Base-by-base conservation (phyloP, 2,113 vertebrate genomes). In the Sitta europaea region DNA sequence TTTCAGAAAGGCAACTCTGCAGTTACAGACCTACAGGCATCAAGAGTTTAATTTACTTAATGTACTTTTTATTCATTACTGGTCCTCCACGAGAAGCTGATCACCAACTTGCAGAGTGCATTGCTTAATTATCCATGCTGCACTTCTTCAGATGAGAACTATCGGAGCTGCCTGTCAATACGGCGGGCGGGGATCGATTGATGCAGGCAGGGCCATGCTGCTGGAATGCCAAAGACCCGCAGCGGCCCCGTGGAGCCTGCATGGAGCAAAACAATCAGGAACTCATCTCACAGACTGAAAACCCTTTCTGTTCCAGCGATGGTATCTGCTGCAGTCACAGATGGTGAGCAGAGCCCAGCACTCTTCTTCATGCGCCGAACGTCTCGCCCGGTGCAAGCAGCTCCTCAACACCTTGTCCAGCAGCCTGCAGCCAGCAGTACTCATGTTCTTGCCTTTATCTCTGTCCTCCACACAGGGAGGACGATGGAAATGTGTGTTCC, bases 1-100 rank as follows among this genome's bases (percentile, higher is more conserved):
- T 98, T 96, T 90, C 95, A 97, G 92, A 94, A 92, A 95, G 88
- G 70, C 86, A 92, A 43, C 82, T 86, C 96, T 84, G 91, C 86
- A 93, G 86, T 88, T 91, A 89, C 94, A 96, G 92, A 96, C 75
- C 95, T 78, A 92, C 57, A 92, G 96, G 95, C 96, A 95, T 48
- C 67, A 31, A 68, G 91, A 93, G 94, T 97, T 98, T 97, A 97
- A 98, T 98, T 97, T 97, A 81, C 91, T 97, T 98, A 98, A 98
- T 97, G 97, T 75, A 98, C 95, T 98, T 97, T 97, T 97, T 97
- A 97, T 96, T 98, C 97, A 97, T 98, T 97, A 97, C 66, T 95
- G 97, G 94, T 80, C 82, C 90, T 97, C 95, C 78, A 79, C 76
- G 65, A 96, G 97, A 97, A 96, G 84, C 92, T 92, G 93, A 94